Evolutionary conservation across 2,888 invertebrate species (phyloP).

Genomic region (Meteorus colon): DNA sequence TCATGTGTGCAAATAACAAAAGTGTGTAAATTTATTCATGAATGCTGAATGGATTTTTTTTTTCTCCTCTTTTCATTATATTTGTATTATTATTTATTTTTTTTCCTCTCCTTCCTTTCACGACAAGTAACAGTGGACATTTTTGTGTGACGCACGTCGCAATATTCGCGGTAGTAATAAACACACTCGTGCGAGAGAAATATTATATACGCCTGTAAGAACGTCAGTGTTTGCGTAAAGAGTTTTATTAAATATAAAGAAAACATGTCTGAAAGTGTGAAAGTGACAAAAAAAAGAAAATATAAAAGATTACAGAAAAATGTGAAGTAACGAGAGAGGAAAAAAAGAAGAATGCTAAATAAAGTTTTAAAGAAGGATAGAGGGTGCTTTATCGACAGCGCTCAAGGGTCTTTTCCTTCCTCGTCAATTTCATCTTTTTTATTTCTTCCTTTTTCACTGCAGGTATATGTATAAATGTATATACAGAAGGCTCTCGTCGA

Average conservation of each 20-base stretch:
- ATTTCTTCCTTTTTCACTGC: constrained; percentile 2
- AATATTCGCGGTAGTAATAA: constrained; percentile 66
- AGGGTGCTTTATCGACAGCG: background rate
- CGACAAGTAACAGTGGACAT: constrained; percentile 54
- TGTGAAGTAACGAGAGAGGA: background rate
- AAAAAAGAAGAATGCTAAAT: background rate
- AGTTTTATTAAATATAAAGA: constrained; percentile 8
- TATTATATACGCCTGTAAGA: background rate
- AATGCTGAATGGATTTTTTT: constrained; percentile 67
- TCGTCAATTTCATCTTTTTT: constrained; percentile 22
- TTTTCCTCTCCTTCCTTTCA: constrained; percentile 49
- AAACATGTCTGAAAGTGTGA: background rate
- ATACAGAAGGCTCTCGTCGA: constrained; percentile 5
- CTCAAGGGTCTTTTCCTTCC: constrained; percentile 1
- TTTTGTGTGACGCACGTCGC: constrained; percentile 58
- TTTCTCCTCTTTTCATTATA: constrained; percentile 41
- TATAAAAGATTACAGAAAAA: background rate
- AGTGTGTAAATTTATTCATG: constrained; percentile 56
- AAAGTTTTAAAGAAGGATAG: background rate
- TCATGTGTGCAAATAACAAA: constrained; percentile 6
- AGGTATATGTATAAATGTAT: constrained; percentile 23
- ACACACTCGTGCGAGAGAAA: constrained; percentile 60
- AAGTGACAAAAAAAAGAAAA: background rate
- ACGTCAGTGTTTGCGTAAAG: constrained; percentile 36
- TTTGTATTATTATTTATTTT: constrained; percentile 25